Evolutionary conservation across 1,140 invertebrate genomes (phyloP).

Genomic region (Varroa destructor): DNA sequence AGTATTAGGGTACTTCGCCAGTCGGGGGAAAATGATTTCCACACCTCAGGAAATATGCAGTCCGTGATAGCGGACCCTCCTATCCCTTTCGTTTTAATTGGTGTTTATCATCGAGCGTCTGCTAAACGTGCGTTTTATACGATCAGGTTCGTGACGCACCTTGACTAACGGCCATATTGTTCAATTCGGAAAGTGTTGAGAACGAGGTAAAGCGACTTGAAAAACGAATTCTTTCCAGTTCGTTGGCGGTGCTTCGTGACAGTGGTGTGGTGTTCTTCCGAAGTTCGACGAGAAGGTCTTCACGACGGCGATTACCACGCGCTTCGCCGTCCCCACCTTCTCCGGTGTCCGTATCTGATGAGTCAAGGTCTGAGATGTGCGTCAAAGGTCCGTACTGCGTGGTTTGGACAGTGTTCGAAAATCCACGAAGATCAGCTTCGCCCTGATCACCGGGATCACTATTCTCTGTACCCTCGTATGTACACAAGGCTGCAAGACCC

Average conservation of each 20-base stretch:
- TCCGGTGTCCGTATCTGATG: constrained; percentile 12
- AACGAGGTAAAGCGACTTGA: constrained; percentile 33
- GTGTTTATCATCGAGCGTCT: too few relatives aligned
- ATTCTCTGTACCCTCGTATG: not conserved
- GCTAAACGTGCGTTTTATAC: too few relatives aligned
- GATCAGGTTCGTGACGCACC: not conserved
- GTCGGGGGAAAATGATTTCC: too few relatives aligned
- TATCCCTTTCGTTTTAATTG: too few relatives aligned
- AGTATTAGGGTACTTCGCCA: too few relatives aligned
- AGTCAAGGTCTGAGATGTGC: constrained; percentile 24
- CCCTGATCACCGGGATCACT: not conserved
- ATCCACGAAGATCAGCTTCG: not conserved
- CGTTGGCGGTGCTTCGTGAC: constrained; percentile 27
- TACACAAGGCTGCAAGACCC: too few relatives aligned
- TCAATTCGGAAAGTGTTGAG: constrained; percentile 33
- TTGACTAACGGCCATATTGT: constrained; percentile 15
- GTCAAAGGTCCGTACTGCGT: constrained; percentile 19
- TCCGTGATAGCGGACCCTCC: not conserved
- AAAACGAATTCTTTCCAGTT: not conserved
- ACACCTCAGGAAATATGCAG: not conserved
- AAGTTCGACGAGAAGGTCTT: constrained; percentile 21
- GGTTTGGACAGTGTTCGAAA: constrained; percentile 18
- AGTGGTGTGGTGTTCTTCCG: constrained; percentile 21
- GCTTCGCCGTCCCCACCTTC: not conserved
- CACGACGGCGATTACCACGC: not conserved